A percentile compares a stretch with the other conserved stretches of the same genome.
Conservation (phyloP, 2,113 vertebrate genomes). For the Pavo muticus region DNA sequence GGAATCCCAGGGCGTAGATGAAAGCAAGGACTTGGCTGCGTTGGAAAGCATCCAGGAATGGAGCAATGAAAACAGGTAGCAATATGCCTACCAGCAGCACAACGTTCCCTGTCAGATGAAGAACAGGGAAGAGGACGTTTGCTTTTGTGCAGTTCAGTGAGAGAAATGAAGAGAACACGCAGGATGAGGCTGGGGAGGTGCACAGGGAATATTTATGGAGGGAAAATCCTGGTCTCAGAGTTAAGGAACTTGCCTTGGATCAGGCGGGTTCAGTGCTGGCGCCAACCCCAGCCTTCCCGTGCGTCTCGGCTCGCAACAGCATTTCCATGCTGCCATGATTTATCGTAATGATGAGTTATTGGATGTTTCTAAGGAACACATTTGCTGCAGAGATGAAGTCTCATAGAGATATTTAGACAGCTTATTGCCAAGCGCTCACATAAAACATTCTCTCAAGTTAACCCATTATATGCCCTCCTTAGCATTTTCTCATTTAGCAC, state of each 20-base stretch:
- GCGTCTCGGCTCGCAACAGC: background rate
- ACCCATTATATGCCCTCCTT: background rate
- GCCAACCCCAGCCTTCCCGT: background rate
- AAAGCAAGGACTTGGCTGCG: background rate
- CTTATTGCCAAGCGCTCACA: background rate
- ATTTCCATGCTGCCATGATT: background rate
- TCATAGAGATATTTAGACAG: background rate
- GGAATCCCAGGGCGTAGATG: slow-evolving; percentile 18
- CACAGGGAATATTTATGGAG: background rate
- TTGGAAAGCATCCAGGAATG: background rate
- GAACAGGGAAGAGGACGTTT: accelerated
- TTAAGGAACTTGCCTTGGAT: background rate
- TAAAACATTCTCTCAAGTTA: background rate
- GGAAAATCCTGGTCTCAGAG: background rate
- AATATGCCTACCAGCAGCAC: background rate
- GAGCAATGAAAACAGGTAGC: slow-evolving; percentile 1
- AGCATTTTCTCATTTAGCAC: background rate
- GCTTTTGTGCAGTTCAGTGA: background rate
- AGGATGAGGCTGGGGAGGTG: background rate
- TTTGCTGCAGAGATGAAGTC: background rate
- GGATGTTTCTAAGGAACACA: background rate
- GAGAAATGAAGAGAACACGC: background rate
- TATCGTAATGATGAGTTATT: background rate
- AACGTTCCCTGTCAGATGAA: background rate
- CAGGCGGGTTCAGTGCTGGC: accelerated